phyloP scores from a whole-genome alignment of 2,797 vertebrate species.

The Molossus alvarezi region DNA sequence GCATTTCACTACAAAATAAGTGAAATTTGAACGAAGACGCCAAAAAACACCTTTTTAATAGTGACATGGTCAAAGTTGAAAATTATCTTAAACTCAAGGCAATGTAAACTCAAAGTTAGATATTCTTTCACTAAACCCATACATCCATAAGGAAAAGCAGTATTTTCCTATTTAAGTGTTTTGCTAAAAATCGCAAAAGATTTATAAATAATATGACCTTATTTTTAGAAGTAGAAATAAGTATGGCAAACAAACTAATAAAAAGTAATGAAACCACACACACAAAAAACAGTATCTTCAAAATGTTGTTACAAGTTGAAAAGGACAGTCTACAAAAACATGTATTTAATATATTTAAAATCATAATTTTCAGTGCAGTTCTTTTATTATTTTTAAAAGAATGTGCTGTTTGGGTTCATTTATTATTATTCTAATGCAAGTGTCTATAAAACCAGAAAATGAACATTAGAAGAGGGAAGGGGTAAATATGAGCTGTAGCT shows the following conservation, averaged over 20 bases:
- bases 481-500: background rate
- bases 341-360: background rate
- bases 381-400: background rate
- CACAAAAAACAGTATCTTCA: background rate
- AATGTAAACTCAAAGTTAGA: background rate
- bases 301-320: background rate
- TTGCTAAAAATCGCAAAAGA: background rate
- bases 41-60: background rate
- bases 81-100: background rate
- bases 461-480: background rate
- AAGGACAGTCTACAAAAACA: background rate
- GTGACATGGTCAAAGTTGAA: background rate
- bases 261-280: background rate
- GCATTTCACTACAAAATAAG: background rate
- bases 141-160: background rate
- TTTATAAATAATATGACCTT: background rate
- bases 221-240: constrained; percentile 14
- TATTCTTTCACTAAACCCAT: background rate
- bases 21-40: background rate
- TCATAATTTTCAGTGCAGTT: background rate
- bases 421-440: background rate
- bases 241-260: background rate
- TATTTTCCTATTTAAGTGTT: background rate
- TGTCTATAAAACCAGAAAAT: background rate
- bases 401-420: background rate